A percentile compares a stretch with the other conserved stretches of the same genome.
These are phyloP conservation scores for Neodontobutis hainanensis DNA, from an alignment of 2,113 vertebrate species.

Conservation along the genomic window DNA sequence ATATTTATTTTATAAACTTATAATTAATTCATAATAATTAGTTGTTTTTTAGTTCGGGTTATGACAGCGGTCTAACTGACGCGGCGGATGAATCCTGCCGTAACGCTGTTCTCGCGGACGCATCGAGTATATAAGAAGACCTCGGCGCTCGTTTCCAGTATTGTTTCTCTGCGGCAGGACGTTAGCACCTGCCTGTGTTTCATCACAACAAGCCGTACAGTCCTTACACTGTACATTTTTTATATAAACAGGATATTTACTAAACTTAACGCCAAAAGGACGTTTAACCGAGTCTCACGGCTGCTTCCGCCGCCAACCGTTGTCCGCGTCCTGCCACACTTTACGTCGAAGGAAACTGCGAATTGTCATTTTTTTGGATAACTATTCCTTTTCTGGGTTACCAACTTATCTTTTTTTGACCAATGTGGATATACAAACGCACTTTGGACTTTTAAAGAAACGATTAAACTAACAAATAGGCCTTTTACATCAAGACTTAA, in stretches of 20 bases:
- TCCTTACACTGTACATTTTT: background rate
- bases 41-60: background rate
- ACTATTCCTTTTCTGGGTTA: conserved; percentile 23
- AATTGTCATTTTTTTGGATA: conserved; percentile 12
- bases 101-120: conserved; percentile 11
- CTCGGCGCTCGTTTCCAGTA: background rate
- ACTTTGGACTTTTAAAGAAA: conserved; percentile 18
- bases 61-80: conserved; percentile 36
- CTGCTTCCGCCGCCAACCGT: background rate
- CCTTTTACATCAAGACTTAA: background rate
- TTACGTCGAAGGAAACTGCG: conserved; percentile 20
- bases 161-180: conserved; percentile 15
- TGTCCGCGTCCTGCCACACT: conserved; percentile 2
- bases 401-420: background rate
- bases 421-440: background rate
- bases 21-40: no score
- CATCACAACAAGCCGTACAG: background rate
- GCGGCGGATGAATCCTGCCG: conserved; percentile 43
- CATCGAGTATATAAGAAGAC: background rate
- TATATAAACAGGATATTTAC: background rate
- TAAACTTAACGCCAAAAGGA: background rate
- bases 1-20: no score
- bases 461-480: conserved; percentile 14
- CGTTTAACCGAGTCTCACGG: background rate
- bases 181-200: fast-evolving